phyloP scores from a whole-genome alignment of 1,140 invertebrate species.

The Drosophila ercepeae region DNA sequence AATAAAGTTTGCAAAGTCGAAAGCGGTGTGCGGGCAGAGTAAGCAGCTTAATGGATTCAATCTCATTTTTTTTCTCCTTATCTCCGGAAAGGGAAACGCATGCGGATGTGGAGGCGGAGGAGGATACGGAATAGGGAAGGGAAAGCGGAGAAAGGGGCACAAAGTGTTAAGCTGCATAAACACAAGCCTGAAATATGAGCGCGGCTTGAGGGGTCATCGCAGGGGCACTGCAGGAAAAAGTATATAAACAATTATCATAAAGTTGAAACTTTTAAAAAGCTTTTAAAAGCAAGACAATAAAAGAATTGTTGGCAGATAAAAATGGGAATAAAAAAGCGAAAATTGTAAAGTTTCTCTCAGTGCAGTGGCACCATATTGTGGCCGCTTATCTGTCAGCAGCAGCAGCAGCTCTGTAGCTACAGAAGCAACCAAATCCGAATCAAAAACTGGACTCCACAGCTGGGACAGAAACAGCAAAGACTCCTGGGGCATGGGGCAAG shows the following conservation, averaged over 20 bases:
- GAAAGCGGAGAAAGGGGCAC: neutral
- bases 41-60: slow-evolving; percentile 72
- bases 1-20: slow-evolving; percentile 58
- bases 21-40: slow-evolving; percentile 9
- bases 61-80: slow-evolving; percentile 19
- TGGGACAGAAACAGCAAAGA: neutral
- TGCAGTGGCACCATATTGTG: slow-evolving; percentile 44
- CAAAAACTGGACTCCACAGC: slow-evolving; percentile 24
- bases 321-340: no score
- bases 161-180: slow-evolving; percentile 79
- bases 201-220: slow-evolving; percentile 9
- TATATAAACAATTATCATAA: no score
- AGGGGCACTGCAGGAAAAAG: slow-evolving; percentile 6
- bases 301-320: no score
- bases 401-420: slow-evolving; percentile 6
- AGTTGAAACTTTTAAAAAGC: no score
- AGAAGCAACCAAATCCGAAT: slow-evolving; percentile 3
- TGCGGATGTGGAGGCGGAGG: no score
- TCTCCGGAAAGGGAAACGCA: neutral
- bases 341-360: slow-evolving; percentile 10
- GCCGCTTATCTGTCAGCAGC: slow-evolving; percentile 63
- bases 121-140: no score
- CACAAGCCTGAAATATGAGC: slow-evolving; percentile 66
- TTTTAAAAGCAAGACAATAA: no score
- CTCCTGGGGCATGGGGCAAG: neutral